Base-by-base conservation (phyloP, 37 sponge, comb jelly and placozoan genomes). In the Ephydatia muelleri region DNA sequence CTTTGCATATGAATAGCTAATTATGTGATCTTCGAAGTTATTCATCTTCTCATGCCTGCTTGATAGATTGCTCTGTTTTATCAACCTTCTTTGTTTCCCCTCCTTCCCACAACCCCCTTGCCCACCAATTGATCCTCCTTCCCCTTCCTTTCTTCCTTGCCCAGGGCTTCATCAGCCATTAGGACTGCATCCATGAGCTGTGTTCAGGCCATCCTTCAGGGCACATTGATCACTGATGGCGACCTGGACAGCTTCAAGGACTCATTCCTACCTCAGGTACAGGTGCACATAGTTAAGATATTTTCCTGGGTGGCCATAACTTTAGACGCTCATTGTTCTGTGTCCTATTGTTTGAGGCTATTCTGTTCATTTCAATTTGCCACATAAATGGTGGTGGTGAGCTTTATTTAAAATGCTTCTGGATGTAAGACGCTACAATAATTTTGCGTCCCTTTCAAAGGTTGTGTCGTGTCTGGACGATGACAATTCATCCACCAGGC, bases 131-230 rank as follows among this genome's bases (percentile, higher is more conserved):
- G n/a, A n/a, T n/a, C 8, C 47, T 8, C 47, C 8, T 8, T 43
- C 47, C 47, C 47, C 47, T 43, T 43, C 2, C 35, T 35, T 19
- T 70, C 38, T 28, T 31, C 9, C 77, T 37, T 40, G 0, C 38
- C 31, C 34, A 93, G 95, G 40, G 93, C 99, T 69, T 95, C 99
- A 27, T 91, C 91, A 29, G 97, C 93, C 3, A 86, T 98, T n/a
- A 39, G 99, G 37, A 92, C 97, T 28, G 97, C 99, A 6, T 81
- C 90, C 32, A 85, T 98, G 79, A 87, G 95, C 26, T 92, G 92
- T 70, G 38, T 96, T 49, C 94, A 93, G 80, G 91, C 95, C 12
- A 86, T 98, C 2, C 84, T 96, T 34, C 88, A 92, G 27, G 43
- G 73, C 33, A 43, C 72, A 8, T 38, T 91, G 19, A 72, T 86